A percentile compares a stretch with the other conserved stretches of the same genome.
phyloP scores from a whole-genome alignment of 2,113 vertebrate species.

The Sceloporus undulatus region DNA sequence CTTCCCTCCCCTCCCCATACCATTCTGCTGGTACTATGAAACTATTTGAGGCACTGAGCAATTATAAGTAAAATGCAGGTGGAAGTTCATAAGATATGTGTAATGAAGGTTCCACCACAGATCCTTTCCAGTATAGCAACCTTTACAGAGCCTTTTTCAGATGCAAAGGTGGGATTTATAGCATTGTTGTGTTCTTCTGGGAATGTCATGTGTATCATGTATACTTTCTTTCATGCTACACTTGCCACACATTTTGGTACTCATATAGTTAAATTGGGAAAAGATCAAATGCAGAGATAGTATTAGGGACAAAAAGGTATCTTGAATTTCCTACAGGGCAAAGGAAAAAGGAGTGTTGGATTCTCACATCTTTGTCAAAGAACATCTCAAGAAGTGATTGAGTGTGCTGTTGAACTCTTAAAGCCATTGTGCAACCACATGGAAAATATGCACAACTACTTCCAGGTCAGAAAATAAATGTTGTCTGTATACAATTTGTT shows the following conservation, averaged over 20 bases:
- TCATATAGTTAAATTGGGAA: neutral
- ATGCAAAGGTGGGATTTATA: neutral
- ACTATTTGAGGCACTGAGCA: neutral
- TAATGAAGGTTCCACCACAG: neutral
- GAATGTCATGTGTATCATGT: neutral
- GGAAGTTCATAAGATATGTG: neutral
- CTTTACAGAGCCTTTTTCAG: neutral
- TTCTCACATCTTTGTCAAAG: conserved; percentile 92
- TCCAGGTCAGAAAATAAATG: conserved; percentile 83
- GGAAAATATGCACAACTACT: conserved; percentile 96
- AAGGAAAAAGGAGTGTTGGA: conserved; percentile 82
- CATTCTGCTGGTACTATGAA: neutral
- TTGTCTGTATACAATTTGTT: conserved; percentile 15
- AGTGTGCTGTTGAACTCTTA: conserved; percentile 81
- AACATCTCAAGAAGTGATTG: conserved; percentile 83
- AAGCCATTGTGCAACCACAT: conserved; percentile 91
- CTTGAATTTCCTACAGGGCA: conserved; percentile 78
- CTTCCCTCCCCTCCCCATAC: neutral
- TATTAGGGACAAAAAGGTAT: neutral
- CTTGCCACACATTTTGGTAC: neutral
- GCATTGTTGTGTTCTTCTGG: neutral
- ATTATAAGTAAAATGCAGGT: neutral
- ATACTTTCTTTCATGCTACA: no score
- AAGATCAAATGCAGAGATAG: neutral
- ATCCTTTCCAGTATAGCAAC: neutral